Conservation (phyloP, 2,888 invertebrate genomes). For the Tuta absoluta region DNA sequence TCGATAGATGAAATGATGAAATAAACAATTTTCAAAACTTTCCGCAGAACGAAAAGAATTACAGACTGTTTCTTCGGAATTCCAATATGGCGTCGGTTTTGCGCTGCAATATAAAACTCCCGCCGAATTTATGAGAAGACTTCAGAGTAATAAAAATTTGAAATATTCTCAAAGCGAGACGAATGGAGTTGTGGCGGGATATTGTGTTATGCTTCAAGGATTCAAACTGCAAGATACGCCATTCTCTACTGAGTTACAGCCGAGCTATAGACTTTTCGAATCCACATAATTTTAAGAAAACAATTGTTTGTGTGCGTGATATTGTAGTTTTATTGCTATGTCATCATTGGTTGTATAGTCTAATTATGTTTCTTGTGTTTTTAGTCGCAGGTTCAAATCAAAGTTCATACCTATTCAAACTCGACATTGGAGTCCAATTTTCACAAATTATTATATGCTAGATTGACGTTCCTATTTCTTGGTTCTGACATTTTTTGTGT, state of each 20-base stretch:
- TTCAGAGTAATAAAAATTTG: conserved; percentile 30
- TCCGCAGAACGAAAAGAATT: conserved; percentile 7
- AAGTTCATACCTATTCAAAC: too few relatives aligned
- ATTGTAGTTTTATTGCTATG: too few relatives aligned
- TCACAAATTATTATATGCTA: too few relatives aligned
- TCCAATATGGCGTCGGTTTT: conserved; percentile 19
- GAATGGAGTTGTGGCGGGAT: conserved; percentile 15
- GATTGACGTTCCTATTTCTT: too few relatives aligned
- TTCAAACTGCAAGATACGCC: conserved; percentile 9
- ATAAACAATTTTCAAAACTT: background rate
- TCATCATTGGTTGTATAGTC: too few relatives aligned
- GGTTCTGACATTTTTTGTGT: too few relatives aligned
- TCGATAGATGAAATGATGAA: background rate
- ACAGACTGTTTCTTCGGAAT: conserved; percentile 15
- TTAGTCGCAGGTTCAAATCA: too few relatives aligned
- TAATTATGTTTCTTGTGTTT: too few relatives aligned
- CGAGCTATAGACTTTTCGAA: too few relatives aligned
- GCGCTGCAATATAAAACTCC: conserved; percentile 25
- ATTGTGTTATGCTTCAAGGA: conserved; percentile 12
- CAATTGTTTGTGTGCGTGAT: too few relatives aligned
- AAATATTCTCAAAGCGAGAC: conserved; percentile 29
- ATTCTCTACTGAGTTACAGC: background rate
- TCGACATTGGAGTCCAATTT: too few relatives aligned
- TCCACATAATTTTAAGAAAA: too few relatives aligned
- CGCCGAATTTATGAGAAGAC: conserved; percentile 29